Evolutionary conservation across 2,888 invertebrate species (phyloP).

Genomic region (Lithosia quadra): DNA sequence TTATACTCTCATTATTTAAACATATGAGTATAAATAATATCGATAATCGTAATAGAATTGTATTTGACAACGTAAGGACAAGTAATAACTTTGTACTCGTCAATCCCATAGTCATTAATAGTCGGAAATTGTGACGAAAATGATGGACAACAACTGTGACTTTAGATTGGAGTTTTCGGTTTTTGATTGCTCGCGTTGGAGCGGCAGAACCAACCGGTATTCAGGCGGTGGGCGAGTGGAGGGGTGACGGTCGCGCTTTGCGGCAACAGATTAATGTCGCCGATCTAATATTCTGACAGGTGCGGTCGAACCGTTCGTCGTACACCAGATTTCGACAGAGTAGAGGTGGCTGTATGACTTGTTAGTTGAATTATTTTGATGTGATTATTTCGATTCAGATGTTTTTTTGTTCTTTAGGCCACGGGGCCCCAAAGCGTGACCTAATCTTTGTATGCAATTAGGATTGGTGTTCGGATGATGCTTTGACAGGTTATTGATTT

Average conservation of each 20-base stretch:
- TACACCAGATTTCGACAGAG: constrained; percentile 22
- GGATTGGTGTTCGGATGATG: too few species aligned
- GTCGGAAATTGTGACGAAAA: constrained; percentile 74
- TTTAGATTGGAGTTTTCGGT: constrained; percentile 76
- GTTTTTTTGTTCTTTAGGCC: too few species aligned
- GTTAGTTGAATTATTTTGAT: background rate
- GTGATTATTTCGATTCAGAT: background rate
- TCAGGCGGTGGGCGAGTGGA: constrained; percentile 12
- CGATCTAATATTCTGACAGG: constrained; percentile 83
- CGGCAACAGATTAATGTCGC: constrained; percentile 76
- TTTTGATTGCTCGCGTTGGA: constrained; percentile 70
- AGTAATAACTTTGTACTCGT: background rate
- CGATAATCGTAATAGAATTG: too few species aligned
- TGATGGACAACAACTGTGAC: constrained; percentile 72
- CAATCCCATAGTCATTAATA: constrained; percentile 50
- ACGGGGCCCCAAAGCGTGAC: too few species aligned
- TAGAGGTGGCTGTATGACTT: constrained; percentile 38
- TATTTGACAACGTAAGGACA: background rate
- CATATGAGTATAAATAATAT: too few species aligned
- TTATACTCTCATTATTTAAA: background rate
- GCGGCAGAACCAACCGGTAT: constrained; percentile 15
- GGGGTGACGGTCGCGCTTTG: constrained; percentile 39
- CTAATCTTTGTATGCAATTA: too few species aligned
- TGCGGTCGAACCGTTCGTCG: constrained; percentile 58
- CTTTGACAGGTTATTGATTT: too few species aligned